Percentiles rank a stretch among this genome's conserved stretches.
Evolutionary conservation across 2,797 vertebrate genomes (phyloP).

Genomic region (Sternarchorhynchus goeldii): DNA sequence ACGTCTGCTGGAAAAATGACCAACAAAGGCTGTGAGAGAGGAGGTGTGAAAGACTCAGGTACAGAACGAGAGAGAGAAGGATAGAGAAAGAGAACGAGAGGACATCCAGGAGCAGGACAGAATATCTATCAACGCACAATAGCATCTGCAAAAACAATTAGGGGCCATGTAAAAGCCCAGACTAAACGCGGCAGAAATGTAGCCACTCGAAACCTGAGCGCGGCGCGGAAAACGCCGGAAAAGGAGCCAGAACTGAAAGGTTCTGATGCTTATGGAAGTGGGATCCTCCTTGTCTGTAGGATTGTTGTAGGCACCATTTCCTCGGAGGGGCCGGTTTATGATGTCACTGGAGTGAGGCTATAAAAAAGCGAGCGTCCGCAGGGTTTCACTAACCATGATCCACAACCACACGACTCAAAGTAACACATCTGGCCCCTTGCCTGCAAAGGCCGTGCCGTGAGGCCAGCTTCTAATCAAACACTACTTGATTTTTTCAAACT

Average conservation of each 20-base stretch:
- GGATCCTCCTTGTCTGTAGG: too few relatives aligned
- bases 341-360: conserved; percentile 19
- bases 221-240: too few relatives aligned
- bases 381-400: neutral
- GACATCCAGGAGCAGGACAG: neutral
- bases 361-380: neutral
- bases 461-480: too few relatives aligned
- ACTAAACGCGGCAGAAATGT: neutral
- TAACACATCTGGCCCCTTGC: too few relatives aligned
- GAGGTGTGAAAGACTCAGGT: conserved; percentile 2
- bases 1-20: too few relatives aligned
- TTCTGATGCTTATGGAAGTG: neutral
- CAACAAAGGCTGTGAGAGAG: neutral
- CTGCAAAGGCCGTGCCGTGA: too few relatives aligned
- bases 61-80: neutral
- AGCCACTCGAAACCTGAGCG: neutral
- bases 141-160: neutral
- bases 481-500: too few relatives aligned
- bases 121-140: neutral
- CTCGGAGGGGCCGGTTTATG: neutral
- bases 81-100: neutral
- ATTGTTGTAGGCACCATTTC: neutral
- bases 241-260: neutral
- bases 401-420: neutral
- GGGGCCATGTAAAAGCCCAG: neutral